Evolutionary conservation across 2,113 vertebrate species (phyloP), one percentile per base, ranked within the genome.

Genomic region (Tenrec ecaudatus): DNA sequence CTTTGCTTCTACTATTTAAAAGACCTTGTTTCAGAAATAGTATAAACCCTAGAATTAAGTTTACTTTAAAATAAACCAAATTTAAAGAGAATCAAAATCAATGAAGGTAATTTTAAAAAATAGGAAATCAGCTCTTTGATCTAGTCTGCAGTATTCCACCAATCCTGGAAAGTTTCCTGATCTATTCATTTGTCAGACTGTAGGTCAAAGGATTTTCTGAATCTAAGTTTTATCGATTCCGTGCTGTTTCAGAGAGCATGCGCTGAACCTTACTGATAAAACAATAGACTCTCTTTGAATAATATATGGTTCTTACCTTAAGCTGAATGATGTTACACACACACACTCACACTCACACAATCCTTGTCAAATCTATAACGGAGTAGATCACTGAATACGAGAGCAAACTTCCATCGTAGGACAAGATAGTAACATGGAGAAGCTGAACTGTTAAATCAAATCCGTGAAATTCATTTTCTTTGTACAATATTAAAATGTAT

Each of bases 401-500:
- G 60, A 95, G 68, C 73, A 71, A 96, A 88, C 85, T 80, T 88
- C 69, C 7, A 31, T 87, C 25, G 0, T 69, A 47, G 66, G 73
- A 92, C 82, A 93, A 88, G 71, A 95, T n/a, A 90, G 27, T 95
- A 96, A 96, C 19, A 91, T 40, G 60, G 78, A 69, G 95, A 97
- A 96, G 96, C 93, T 89, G 84, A 97, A 95, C 81, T 81, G 79
- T 92, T 96, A 96, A 96, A 95, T 90, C 91, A 96, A 93, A 95
- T 57, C 81, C 40, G 6, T 95, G 90, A 94, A 95, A 93, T 95
- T 95, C 88, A 95, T 95, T 94, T 95, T 97, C 38, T 80, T 58
- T 97, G 83, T 94, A 96, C 57, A 62, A 80, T 78, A 95, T 96
- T 97, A 97, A 98, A 97, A 96, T 58, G 94, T 29, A 95, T 97